These are phyloP conservation scores for Odontamblyopus rebecca DNA, from an alignment of 2,797 vertebrate genomes.

Conservation along the genomic window DNA sequence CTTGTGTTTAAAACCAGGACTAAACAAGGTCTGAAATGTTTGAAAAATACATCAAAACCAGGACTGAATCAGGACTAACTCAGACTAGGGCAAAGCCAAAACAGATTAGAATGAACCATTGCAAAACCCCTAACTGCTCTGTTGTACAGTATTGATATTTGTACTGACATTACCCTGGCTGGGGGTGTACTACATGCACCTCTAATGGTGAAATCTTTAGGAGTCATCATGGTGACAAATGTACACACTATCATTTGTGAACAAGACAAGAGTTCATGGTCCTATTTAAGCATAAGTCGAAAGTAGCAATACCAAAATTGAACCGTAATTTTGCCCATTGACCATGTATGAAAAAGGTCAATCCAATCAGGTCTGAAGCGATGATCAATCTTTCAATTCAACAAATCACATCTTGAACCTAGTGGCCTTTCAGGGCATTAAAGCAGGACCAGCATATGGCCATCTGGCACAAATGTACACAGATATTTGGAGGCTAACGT, in stretches of 20 bases:
- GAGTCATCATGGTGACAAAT: no score
- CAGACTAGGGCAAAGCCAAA: no score
- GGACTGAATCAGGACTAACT: no score
- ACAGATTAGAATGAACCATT: no score
- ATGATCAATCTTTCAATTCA: background rate
- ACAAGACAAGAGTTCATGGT: no score
- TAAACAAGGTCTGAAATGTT: background rate
- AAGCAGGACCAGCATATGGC: constrained; percentile 59
- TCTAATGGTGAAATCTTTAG: no score
- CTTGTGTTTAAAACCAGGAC: background rate
- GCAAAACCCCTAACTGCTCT: background rate
- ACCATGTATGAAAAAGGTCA: background rate
- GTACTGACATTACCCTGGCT: no score
- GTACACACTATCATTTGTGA: no score
- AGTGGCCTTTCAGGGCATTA: constrained; percentile 67
- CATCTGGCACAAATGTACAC: constrained; percentile 60
- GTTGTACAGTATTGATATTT: background rate
- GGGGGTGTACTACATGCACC: no score
- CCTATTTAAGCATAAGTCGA: no score
- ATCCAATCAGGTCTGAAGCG: background rate
- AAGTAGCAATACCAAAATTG: background rate
- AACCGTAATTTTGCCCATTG: background rate
- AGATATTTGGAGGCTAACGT: constrained; percentile 62
- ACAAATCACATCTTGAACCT: constrained; percentile 25
- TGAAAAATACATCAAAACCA: background rate